Conservation (phyloP, 1,140 invertebrate species). For the Drosophila simulans region DNA sequence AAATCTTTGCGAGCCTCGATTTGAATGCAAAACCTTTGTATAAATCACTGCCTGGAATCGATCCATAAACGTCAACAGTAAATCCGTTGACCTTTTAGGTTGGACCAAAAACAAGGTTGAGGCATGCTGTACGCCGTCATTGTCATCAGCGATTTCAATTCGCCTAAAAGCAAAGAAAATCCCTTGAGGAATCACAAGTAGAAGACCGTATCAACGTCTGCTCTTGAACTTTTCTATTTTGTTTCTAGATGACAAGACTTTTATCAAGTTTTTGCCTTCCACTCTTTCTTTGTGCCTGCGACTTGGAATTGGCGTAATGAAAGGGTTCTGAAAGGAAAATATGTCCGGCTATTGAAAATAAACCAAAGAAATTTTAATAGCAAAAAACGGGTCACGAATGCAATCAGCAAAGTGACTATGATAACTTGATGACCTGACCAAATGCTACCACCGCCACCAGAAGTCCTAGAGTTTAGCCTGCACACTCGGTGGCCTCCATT, state of each 20-base stretch:
- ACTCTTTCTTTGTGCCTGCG: constrained; percentile 48
- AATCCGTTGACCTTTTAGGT: constrained; percentile 24
- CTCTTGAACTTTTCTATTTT: constrained; percentile 34
- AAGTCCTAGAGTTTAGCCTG: too few relatives aligned
- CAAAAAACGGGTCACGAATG: constrained; percentile 52
- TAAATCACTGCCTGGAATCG: constrained; percentile 11
- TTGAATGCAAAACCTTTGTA: constrained; percentile 46
- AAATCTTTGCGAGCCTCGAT: constrained; percentile 52
- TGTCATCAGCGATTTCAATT: constrained; percentile 57
- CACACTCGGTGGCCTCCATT: too few relatives aligned
- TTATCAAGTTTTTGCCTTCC: constrained; percentile 53
- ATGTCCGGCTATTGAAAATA: constrained; percentile 61
- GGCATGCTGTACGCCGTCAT: constrained; percentile 2
- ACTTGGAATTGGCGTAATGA: constrained; percentile 61
- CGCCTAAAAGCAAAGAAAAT: constrained; percentile 56
- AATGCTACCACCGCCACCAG: constrained; percentile 15
- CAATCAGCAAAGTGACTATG: constrained; percentile 67
- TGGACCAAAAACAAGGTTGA: neutral
- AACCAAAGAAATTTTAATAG: constrained; percentile 68
- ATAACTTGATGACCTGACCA: constrained; percentile 47
- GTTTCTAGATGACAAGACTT: constrained; percentile 36
- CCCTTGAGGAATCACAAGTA: constrained; percentile 29
- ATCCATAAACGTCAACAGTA: constrained; percentile 54
- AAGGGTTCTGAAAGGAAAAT: constrained; percentile 46
- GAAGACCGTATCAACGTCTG: constrained; percentile 29